phyloP scores from a whole-genome alignment of 2,888 invertebrate species.

The Melanargia galathea region DNA sequence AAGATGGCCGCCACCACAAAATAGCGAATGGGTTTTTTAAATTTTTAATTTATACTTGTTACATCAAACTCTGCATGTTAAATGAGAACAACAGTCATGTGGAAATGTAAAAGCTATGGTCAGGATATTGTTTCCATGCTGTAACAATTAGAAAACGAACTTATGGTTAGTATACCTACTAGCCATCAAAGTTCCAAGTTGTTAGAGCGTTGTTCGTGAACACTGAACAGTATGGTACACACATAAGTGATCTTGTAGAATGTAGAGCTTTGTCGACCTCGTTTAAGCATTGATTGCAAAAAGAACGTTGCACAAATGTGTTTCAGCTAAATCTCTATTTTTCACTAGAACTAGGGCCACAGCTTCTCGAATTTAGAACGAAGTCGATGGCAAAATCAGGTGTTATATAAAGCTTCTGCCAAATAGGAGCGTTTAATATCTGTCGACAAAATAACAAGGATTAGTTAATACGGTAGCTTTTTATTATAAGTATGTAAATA shows the following conservation, averaged over 20 bases:
- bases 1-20: no score
- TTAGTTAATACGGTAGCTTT: no score
- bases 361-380: no score
- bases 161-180: conserved; percentile 10
- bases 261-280: neutral
- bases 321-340: no score
- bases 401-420: no score
- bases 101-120: neutral
- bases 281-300: neutral
- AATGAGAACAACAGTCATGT: neutral
- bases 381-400: no score
- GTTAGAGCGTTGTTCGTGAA: neutral
- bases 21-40: no score
- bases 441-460: no score
- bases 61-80: neutral
- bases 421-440: no score
- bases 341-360: no score
- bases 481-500: no score
- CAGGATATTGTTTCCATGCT: conserved; percentile 5
- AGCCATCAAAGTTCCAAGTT: conserved; percentile 11
- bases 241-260: neutral
- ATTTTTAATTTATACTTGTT: neutral
- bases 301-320: neutral
- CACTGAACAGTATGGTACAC: neutral
- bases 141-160: conserved; percentile 17